Percentiles rank a stretch among this genome's conserved stretches.
phyloP scores from a whole-genome alignment of 2,797 vertebrate genomes.

The Tiaroga cobitis region DNA sequence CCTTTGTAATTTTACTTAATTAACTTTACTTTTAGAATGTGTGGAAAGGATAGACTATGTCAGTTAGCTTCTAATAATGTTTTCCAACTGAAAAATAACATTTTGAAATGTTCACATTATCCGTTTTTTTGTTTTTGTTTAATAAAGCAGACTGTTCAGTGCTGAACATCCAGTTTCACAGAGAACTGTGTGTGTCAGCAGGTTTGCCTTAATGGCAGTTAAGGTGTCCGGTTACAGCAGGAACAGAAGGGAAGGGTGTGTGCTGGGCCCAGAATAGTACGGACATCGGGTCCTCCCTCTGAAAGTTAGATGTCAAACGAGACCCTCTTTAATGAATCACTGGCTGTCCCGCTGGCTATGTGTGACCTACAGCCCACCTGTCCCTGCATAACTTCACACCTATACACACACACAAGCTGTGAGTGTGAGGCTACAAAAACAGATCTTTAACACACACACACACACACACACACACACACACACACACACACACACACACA shows the following conservation, averaged over 20 bases:
- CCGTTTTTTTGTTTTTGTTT: neutral
- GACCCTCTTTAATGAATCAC: conserved; percentile 34
- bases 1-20: neutral
- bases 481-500: neutral
- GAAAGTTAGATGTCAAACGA: conserved; percentile 20
- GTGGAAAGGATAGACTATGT: neutral
- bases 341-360: conserved; percentile 28
- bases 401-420: neutral
- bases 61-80: neutral
- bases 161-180: conserved; percentile 4
- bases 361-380: conserved; percentile 54
- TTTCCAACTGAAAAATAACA: neutral
- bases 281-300: conserved; percentile 49
- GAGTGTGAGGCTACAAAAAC: no score
- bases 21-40: neutral
- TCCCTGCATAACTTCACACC: conserved; percentile 49
- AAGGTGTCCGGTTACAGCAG: conserved; percentile 67
- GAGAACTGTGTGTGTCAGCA: conserved; percentile 15
- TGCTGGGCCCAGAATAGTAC: conserved; percentile 67
- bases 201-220: conserved; percentile 28
- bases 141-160: neutral
- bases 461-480: no score
- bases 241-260: conserved; percentile 21
- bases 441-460: no score
- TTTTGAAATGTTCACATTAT: neutral